Conservation (phyloP, 2,113 vertebrate genomes). For the Phalacrocorax aristotelis region DNA sequence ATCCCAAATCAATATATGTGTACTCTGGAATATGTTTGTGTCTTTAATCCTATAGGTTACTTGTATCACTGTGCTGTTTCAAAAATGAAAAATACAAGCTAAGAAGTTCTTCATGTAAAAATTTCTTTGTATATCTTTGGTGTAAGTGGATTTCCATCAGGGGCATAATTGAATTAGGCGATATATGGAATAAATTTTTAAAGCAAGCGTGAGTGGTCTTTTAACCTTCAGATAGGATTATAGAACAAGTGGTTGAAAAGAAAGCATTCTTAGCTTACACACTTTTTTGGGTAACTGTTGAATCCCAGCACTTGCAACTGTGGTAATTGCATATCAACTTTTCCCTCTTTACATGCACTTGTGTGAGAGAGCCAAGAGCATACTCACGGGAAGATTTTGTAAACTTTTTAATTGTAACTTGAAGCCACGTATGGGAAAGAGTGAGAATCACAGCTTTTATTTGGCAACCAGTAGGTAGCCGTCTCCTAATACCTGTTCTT, state of each 20-base stretch:
- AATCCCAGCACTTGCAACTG: not conserved
- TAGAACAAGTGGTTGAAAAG: not conserved
- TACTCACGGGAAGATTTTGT: not conserved
- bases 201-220: not conserved
- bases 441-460: not conserved
- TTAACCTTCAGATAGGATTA: not conserved
- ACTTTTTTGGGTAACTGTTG: not conserved
- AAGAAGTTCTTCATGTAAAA: not conserved
- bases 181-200: not conserved
- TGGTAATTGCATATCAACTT: accelerated
- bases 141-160: not conserved
- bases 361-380: not conserved
- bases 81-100: not conserved
- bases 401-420: not conserved
- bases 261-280: not conserved
- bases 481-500: not conserved
- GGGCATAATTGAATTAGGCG: not conserved
- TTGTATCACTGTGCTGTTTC: not conserved
- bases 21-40: not conserved
- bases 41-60: not conserved
- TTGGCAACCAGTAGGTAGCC: not conserved
- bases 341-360: not conserved
- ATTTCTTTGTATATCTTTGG: not conserved
- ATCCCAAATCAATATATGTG: not conserved
- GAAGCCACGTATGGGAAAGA: not conserved